A percentile compares a stretch with the other conserved stretches of the same genome.
phyloP scores from a whole-genome alignment of 2,113 vertebrate species.

The Notarius lentiginosus region DNA sequence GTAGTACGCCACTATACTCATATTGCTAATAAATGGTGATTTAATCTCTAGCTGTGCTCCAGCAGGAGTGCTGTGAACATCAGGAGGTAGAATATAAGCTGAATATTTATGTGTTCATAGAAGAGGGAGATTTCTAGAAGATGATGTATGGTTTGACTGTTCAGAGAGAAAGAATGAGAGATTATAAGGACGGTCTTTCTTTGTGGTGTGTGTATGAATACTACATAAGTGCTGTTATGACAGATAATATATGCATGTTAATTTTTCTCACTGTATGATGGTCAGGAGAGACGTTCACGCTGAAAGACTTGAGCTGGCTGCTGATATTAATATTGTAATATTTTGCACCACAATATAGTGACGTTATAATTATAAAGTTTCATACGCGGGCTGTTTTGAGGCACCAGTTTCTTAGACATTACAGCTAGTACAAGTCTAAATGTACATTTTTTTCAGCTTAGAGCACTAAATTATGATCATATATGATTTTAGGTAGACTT shows the following conservation, averaged over 20 bases:
- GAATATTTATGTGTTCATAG: constrained; percentile 9
- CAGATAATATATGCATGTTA: not conserved
- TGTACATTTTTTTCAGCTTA: not conserved
- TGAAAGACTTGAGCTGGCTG: not conserved
- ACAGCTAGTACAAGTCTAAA: not conserved
- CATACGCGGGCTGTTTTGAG: not conserved
- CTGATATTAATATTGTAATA: not conserved
- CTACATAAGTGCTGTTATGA: not conserved
- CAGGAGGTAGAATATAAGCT: not conserved
- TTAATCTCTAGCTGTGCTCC: constrained; percentile 19
- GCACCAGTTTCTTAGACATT: not conserved
- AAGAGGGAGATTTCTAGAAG: not conserved
- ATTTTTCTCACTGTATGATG: not conserved
- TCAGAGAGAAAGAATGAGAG: not conserved
- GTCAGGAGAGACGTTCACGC: not conserved
- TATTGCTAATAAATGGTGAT: constrained; percentile 11
- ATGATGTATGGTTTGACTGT: not conserved
- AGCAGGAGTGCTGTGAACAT: not conserved
- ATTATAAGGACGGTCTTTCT: not conserved
- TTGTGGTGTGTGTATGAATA: not conserved
- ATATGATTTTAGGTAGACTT: too few relatives aligned
- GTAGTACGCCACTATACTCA: not conserved
- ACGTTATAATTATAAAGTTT: not conserved
- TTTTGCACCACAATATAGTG: not conserved
- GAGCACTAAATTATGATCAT: too few relatives aligned